These are phyloP conservation scores for Bedellia somnulentella DNA, from an alignment of 2,888 invertebrate species.

Conservation along the genomic window DNA sequence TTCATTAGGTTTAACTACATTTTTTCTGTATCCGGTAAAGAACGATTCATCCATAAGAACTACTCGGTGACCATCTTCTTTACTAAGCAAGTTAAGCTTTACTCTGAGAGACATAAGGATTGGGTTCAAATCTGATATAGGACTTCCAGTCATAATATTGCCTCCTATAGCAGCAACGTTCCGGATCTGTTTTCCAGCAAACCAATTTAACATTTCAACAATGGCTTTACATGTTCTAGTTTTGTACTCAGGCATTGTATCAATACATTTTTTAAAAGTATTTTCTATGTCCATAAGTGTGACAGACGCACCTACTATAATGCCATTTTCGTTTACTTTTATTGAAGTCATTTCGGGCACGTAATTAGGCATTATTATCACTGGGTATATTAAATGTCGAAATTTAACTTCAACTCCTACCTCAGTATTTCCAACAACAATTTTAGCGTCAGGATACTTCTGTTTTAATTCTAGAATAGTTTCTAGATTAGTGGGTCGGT, in stretches of 20 bases:
- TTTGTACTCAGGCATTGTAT: constrained; percentile 56
- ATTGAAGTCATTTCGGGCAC: constrained; percentile 76
- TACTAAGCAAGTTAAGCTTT: constrained; percentile 68
- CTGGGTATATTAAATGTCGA: constrained; percentile 73
- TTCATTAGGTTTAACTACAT: constrained; percentile 70
- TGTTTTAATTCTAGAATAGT: constrained; percentile 67
- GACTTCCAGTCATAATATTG: constrained; percentile 94
- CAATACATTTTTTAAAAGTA: constrained; percentile 62
- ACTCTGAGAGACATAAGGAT: constrained; percentile 84
- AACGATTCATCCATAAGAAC: constrained; percentile 75
- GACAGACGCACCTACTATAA: constrained; percentile 80
- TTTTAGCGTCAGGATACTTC: constrained; percentile 68
- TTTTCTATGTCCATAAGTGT: constrained; percentile 78
- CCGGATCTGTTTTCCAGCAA: constrained; percentile 93
- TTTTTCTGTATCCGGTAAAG: constrained; percentile 78
- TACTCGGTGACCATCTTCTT: constrained; percentile 50
- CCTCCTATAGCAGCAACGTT: constrained; percentile 94
- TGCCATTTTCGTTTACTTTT: constrained; percentile 52
- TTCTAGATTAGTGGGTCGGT: constrained; percentile 64
- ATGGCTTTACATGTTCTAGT: constrained; percentile 71
- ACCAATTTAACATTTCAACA: constrained; percentile 87
- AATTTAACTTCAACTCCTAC: constrained; percentile 85
- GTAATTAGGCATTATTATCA: constrained; percentile 82
- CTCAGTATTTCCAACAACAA: constrained; percentile 84
- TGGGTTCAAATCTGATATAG: constrained; percentile 94